Evolutionary conservation across 2,888 invertebrate genomes (phyloP).

Genomic region (Polyommatus iphigenia): DNA sequence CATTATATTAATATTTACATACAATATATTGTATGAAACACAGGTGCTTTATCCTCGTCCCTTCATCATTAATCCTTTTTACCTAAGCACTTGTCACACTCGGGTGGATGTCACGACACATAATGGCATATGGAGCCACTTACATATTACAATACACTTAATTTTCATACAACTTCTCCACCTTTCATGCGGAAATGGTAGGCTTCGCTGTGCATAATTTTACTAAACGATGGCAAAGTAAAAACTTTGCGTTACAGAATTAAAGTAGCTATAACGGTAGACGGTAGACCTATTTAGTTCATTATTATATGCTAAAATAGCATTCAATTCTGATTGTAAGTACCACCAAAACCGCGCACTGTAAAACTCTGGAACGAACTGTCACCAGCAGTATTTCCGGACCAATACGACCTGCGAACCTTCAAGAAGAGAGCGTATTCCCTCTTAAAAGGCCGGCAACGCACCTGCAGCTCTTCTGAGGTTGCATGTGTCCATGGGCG

Average conservation of each 20-base stretch:
- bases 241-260: not conserved
- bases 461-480: too few relatives aligned
- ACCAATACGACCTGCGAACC: too few relatives aligned
- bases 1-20: not conserved
- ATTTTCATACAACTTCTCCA: not conserved
- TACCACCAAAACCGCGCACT: too few relatives aligned
- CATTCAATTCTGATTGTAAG: too few relatives aligned
- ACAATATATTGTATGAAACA: not conserved
- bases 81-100: not conserved
- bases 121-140: not conserved
- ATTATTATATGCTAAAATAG: too few relatives aligned
- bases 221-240: not conserved
- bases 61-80: conserved; percentile 6
- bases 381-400: too few relatives aligned
- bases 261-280: not conserved
- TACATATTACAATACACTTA: not conserved
- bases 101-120: not conserved
- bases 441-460: too few relatives aligned
- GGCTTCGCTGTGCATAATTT: not conserved
- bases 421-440: too few relatives aligned
- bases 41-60: not conserved
- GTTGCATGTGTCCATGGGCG: too few relatives aligned
- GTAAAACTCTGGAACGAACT: too few relatives aligned
- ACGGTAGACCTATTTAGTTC: too few relatives aligned
- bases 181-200: not conserved